Percentiles rank a stretch among this genome's conserved stretches.
These are phyloP conservation scores for Psephotus haematonotus DNA, from an alignment of 2,113 vertebrate genomes.

Conservation along the genomic window DNA sequence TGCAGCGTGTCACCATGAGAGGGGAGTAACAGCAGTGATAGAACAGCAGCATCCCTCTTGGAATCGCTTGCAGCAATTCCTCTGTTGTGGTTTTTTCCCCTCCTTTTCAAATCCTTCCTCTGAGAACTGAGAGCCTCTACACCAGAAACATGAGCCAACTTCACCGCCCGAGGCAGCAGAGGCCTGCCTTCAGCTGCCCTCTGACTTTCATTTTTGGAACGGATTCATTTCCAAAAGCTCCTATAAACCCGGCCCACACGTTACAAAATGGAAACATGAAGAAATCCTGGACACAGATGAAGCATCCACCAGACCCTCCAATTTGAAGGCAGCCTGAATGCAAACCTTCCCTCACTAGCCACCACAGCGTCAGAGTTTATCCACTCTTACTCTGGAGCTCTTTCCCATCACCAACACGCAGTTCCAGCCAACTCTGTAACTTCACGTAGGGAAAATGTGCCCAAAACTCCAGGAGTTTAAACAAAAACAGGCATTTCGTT, in stretches of 20 bases:
- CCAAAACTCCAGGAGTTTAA: not conserved
- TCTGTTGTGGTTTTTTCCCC: not conserved
- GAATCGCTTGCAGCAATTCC: not conserved
- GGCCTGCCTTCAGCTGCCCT: slow-evolving; percentile 9
- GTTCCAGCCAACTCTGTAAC: not conserved
- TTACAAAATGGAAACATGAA: not conserved
- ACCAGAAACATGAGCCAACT: not conserved
- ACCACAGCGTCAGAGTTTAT: not conserved
- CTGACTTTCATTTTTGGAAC: not conserved
- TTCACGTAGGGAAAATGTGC: not conserved
- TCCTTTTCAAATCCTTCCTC: not conserved
- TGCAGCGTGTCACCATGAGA: accelerated
- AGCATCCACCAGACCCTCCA: not conserved
- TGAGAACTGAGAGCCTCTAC: not conserved
- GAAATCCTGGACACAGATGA: not conserved
- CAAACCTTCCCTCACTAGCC: not conserved
- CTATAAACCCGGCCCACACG: not conserved
- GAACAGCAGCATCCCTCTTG: not conserved
- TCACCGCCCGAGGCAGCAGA: not conserved
- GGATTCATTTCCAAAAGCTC: not conserved
- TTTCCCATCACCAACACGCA: not conserved
- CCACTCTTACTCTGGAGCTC: not conserved
- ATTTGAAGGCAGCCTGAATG: not conserved
- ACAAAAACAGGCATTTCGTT: not conserved
- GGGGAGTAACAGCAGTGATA: accelerated